A percentile compares a stretch with the other conserved stretches of the same genome.
Conservation (phyloP, 2,888 invertebrate species). For the Oligia strigilis region DNA sequence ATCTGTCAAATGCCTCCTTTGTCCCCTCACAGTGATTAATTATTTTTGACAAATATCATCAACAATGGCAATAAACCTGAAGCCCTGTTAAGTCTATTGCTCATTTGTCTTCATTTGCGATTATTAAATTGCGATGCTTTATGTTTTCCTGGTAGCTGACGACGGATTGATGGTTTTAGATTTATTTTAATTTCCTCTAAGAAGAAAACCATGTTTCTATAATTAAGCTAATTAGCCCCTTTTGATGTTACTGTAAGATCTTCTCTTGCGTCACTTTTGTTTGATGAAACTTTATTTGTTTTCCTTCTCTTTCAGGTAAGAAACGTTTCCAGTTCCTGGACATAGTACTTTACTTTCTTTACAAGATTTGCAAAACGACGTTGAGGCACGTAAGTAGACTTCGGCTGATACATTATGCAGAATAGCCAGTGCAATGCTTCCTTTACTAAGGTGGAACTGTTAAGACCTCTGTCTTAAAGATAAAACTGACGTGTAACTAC, state of each 20-base stretch:
- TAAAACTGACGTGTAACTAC: not conserved
- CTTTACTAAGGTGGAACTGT: not conserved
- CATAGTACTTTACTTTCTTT: not conserved
- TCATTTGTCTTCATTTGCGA: conserved; percentile 59
- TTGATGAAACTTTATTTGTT: not conserved
- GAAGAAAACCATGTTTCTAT: conserved; percentile 32
- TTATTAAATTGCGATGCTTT: conserved; percentile 56
- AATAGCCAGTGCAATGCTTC: not conserved
- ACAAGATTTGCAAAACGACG: not conserved
- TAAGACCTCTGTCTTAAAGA: not conserved
- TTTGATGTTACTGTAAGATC: conserved; percentile 1
- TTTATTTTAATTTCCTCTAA: conserved; percentile 33
- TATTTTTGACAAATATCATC: conserved; percentile 75
- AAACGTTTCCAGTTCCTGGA: not conserved
- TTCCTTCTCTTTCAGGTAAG: conserved; percentile 43
- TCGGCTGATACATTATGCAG: conserved; percentile 2
- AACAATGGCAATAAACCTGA: conserved; percentile 67
- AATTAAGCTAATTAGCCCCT: conserved; percentile 13
- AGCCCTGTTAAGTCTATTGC: conserved; percentile 61
- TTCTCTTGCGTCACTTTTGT: not conserved
- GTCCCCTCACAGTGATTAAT: conserved; percentile 74
- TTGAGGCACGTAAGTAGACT: conserved; percentile 30
- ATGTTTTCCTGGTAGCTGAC: conserved; percentile 38
- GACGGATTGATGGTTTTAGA: conserved; percentile 13
- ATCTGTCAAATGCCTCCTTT: conserved; percentile 74